A percentile compares a stretch with the other conserved stretches of the same genome.
Evolutionary conservation across 2,797 vertebrate species (phyloP).

Genomic region (Holocentrus rufus): DNA sequence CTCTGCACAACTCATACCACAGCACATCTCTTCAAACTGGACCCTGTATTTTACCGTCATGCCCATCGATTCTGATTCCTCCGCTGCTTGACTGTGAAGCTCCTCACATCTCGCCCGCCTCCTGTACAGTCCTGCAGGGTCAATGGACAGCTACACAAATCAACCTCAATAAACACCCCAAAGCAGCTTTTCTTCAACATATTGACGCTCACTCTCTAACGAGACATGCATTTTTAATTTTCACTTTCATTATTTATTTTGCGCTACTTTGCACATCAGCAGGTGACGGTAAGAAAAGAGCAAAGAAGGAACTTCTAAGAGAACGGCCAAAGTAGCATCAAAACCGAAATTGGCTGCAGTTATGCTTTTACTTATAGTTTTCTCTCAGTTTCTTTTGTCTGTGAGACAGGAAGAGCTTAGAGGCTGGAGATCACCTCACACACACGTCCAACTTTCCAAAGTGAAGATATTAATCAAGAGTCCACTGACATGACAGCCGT

Average conservation of each 20-base stretch:
- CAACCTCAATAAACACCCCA: no score
- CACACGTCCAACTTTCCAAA: no score
- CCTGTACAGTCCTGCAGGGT: not conserved
- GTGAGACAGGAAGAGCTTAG: no score
- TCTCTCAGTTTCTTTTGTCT: no score
- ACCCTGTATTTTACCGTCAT: not conserved
- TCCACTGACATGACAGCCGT: no score
- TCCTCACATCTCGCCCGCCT: not conserved
- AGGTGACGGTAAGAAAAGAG: not conserved
- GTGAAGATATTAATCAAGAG: no score
- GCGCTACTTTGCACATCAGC: not conserved
- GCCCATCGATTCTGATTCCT: conserved; percentile 1
- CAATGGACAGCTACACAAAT: no score
- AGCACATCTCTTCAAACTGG: no score
- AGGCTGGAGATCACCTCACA: no score
- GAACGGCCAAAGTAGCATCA: not conserved
- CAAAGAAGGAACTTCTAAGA: conserved; percentile 24
- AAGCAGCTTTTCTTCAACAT: not conserved
- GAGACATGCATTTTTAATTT: not conserved
- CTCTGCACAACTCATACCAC: no score
- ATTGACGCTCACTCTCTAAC: not conserved
- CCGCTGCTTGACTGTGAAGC: not conserved
- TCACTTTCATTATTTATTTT: conserved; percentile 15
- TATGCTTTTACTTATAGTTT: no score
- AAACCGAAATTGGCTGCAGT: not conserved